These are phyloP conservation scores for Thyatira batis DNA, from an alignment of 2,888 invertebrate species.

Conservation along the genomic window DNA sequence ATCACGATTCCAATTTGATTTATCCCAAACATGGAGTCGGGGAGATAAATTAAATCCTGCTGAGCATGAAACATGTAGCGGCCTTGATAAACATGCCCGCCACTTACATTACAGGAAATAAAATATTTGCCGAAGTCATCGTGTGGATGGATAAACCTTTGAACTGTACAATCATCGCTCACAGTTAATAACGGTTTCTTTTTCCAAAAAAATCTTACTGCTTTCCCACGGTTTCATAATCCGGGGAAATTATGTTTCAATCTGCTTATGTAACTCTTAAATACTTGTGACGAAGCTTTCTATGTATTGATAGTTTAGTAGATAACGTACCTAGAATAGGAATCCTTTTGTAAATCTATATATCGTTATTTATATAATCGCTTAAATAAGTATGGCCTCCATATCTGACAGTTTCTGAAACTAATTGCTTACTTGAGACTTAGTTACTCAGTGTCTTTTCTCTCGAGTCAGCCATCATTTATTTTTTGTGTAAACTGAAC, in stretches of 20 bases:
- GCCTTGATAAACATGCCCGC: slow-evolving; percentile 21
- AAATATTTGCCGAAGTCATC: neutral
- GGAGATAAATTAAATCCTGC: slow-evolving; percentile 38
- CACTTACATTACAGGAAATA: slow-evolving; percentile 11
- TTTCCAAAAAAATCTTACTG: too few relatives aligned
- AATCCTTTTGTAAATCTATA: neutral
- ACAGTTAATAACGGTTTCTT: too few relatives aligned
- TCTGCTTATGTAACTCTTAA: too few relatives aligned
- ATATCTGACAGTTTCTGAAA: neutral
- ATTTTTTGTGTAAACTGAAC: neutral
- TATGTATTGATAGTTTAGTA: too few relatives aligned
- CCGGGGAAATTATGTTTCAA: too few relatives aligned
- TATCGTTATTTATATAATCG: neutral
- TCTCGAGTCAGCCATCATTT: neutral
- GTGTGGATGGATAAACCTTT: neutral
- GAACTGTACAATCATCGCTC: neutral
- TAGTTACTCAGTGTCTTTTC: neutral
- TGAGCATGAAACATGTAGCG: slow-evolving; percentile 17
- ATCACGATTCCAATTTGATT: slow-evolving; percentile 43
- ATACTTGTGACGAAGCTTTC: too few relatives aligned
- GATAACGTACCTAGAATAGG: too few relatives aligned
- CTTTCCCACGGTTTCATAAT: too few relatives aligned
- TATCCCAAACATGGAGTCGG: slow-evolving; percentile 21
- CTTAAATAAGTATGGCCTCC: neutral
- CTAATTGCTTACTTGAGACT: neutral